Conservation (phyloP, 2,888 invertebrate species). For the Sinelater perroti region DNA sequence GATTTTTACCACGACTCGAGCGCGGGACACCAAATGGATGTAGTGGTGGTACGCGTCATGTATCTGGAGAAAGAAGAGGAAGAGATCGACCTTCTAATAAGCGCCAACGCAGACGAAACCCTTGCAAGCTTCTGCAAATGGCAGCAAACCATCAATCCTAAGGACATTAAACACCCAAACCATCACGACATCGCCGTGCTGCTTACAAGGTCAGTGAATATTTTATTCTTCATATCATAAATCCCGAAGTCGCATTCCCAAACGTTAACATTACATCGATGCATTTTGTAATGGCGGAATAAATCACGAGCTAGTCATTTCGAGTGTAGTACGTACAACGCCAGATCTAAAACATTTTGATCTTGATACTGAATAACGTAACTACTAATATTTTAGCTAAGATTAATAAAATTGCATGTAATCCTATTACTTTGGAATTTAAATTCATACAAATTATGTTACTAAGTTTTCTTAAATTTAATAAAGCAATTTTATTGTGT, state of each 20-base stretch:
- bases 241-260: background rate
- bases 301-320: too few species aligned
- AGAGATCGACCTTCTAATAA: slow-evolving; percentile 63
- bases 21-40: slow-evolving; percentile 67
- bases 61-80: slow-evolving; percentile 65
- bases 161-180: slow-evolving; percentile 65
- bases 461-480: too few species aligned
- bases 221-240: slow-evolving; percentile 4
- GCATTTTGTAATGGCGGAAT: too few species aligned
- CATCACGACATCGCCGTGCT: slow-evolving; percentile 71
- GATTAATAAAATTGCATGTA: too few species aligned
- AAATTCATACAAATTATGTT: too few species aligned
- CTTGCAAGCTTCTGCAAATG: slow-evolving; percentile 72
- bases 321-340: too few species aligned
- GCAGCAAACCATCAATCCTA: slow-evolving; percentile 67
- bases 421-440: too few species aligned
- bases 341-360: too few species aligned
- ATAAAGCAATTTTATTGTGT: too few species aligned
- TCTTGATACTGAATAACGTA: too few species aligned
- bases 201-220: slow-evolving; percentile 63
- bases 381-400: too few species aligned
- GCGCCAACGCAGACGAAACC: slow-evolving; percentile 65
- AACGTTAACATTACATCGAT: too few species aligned
- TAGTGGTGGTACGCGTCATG: slow-evolving; percentile 66
- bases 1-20: slow-evolving; percentile 61